Base-by-base conservation (phyloP, 2,113 vertebrate species). In the Aleadryas rufinucha region DNA sequence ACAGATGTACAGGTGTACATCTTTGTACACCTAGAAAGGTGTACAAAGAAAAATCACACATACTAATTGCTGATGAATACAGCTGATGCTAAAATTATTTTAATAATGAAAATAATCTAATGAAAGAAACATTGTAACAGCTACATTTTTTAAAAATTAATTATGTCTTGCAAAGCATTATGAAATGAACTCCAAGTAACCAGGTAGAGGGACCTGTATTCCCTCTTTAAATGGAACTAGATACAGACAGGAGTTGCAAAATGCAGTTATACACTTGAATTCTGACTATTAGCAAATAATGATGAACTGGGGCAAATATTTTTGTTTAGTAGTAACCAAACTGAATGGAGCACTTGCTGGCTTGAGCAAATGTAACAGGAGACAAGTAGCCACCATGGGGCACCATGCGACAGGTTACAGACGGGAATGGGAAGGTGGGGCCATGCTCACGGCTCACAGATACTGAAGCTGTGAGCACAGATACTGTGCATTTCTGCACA, bases 301-400 rank as follows among this genome's bases (percentile, higher is more conserved):
- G 13, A 14, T 42, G 26, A 80, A 42, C 14, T 35, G 31, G 7
- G 18, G 15, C 30, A 78, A 59, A 27, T 35, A 44, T 16, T 45
- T 70, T 39, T 61, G 59, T 80, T 60, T 10, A 57, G 21, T 10
- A 49, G 50, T 26, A 63, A 31, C 33, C 19, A 59, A 77, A 28
- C 21, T 17, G 47, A 88, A 39, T 5, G 2, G 31, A 90, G 31
- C 56, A 33, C 16, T 59, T 28, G 6, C 41, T 68, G 54, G 4
- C 49, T 65, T 24, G 39, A 70, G 47, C 44, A 56, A 26, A 16
- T 23, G 57, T 12, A 7, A 13, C 31, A 64, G 69, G 35, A 81
- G 31, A n/a, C 60, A 72, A 96, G 57, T 95, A 94, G 88, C 96
- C 96, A 97, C 95, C 92, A 0, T 45, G 96, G 95, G 96, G 96